A percentile compares a stretch with the other conserved stretches of the same genome.
phyloP scores from a whole-genome alignment of 2,113 vertebrate genomes.

The Alethe castanea region DNA sequence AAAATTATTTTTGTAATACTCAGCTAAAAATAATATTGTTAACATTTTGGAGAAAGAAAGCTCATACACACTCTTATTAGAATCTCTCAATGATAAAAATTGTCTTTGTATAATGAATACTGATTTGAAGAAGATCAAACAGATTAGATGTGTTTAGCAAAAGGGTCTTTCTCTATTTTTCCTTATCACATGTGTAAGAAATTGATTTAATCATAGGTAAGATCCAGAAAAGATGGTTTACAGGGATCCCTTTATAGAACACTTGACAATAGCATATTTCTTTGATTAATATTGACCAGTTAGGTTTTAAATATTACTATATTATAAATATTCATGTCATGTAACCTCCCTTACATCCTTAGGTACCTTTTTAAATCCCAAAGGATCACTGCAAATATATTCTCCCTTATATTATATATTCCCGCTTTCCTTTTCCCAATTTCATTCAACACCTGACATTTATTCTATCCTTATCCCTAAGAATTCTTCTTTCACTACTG shows the following conservation, averaged over 20 bases:
- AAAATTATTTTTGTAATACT: background rate
- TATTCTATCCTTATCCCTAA: background rate
- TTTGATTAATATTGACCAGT: background rate
- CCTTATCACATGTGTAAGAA: background rate
- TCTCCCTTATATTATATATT: background rate
- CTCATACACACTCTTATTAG: fast-evolving
- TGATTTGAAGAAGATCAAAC: background rate
- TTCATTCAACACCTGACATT: background rate
- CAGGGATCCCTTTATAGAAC: background rate
- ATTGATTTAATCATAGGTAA: background rate
- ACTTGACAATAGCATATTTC: background rate
- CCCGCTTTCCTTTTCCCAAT: background rate
- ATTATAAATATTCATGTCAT: background rate
- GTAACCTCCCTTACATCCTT: background rate
- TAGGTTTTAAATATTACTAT: background rate
- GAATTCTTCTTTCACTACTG: background rate
- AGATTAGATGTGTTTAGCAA: background rate
- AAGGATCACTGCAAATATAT: background rate
- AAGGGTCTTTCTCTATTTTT: background rate
- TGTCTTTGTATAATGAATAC: background rate
- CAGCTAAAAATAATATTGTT: background rate
- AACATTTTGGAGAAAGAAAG: background rate
- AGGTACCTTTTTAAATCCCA: background rate
- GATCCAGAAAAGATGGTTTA: background rate
- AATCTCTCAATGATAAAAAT: background rate